Evolutionary conservation across 2,888 invertebrate species (phyloP), one percentile per base, ranked within the genome.

Genomic region (Cancer borealis): DNA sequence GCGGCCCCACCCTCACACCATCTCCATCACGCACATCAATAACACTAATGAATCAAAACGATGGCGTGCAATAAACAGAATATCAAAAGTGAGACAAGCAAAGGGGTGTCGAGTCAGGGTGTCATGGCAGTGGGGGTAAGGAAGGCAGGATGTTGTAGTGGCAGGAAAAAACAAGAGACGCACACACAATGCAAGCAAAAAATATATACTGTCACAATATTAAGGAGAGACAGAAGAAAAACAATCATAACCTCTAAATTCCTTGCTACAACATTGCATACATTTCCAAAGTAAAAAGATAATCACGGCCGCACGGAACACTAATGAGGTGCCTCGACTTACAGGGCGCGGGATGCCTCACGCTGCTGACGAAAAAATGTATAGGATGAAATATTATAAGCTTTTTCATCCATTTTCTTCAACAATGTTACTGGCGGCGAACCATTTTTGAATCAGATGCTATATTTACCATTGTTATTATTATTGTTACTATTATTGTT

Each of bases 241-340:
- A 21, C n/a, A 66, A 66, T 14, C n/a, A n/a, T 4, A 66, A n/a
- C n/a, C 66, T n/a, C n/a, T 66, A 66, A 66, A 66, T 66, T 66
- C 66, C 66, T n/a, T n/a, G n/a, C 21, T 66, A 21, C 21, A n/a
- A 66, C n/a, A 66, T 66, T 66, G 66, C 66, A 2, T n/a, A 66
- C 66, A 66, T 66, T 66, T 66, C 66, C n/a, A 66, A n/a, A 6
- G 66, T 66, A 30, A 79, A 79, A 79, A 30, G 30, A 79, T 79
- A 79, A 79, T 79, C 30, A 79, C 79, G 79, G 30, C 21, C 30
- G 12, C 79, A 30, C 26, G 26, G 30, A 12, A 26, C 30, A 79
- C 79, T 79, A 79, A 79, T 79, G 79, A 79, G 79, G 79, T 21
- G 21, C n/a, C n/a, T n/a, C 66, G 14, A n/a, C 66, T 66, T 66